These are phyloP conservation scores for Whitmania pigra DNA, from an alignment of 1,140 invertebrate species.

Conservation along the genomic window DNA sequence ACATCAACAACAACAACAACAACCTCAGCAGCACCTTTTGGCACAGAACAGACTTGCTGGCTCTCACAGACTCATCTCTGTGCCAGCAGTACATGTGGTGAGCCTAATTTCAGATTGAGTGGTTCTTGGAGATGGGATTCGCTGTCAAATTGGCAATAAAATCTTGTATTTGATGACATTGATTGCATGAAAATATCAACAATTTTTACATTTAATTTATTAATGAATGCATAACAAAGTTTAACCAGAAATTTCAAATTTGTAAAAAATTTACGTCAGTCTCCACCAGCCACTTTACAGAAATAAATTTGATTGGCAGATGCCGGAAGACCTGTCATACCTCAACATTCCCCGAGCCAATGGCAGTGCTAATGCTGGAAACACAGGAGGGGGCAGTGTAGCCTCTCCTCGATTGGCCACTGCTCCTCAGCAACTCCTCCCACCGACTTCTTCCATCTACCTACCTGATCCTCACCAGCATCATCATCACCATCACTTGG, in stretches of 20 bases:
- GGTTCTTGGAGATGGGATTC: too few species aligned
- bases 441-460: slow-evolving; percentile 23
- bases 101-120: too few species aligned
- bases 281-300: too few species aligned
- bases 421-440: slow-evolving; percentile 12
- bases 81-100: slow-evolving; percentile 9
- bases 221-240: too few species aligned
- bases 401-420: background rate
- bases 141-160: too few species aligned
- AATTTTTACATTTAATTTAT: too few species aligned
- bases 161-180: too few species aligned
- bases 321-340: background rate
- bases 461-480: slow-evolving; percentile 29
- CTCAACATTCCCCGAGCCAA: background rate
- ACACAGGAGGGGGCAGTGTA: background rate
- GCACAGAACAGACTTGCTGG: slow-evolving; percentile 22
- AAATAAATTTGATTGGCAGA: too few species aligned
- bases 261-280: too few species aligned
- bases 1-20: slow-evolving; percentile 29
- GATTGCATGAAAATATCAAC: too few species aligned
- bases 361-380: background rate
- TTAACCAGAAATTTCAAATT: too few species aligned
- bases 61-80: slow-evolving; percentile 5
- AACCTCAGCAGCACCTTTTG: slow-evolving; percentile 22
- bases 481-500: slow-evolving; percentile 35